These are phyloP conservation scores for Sarcophaga bullata DNA, from an alignment of 1,140 invertebrate species.

Conservation along the genomic window DNA sequence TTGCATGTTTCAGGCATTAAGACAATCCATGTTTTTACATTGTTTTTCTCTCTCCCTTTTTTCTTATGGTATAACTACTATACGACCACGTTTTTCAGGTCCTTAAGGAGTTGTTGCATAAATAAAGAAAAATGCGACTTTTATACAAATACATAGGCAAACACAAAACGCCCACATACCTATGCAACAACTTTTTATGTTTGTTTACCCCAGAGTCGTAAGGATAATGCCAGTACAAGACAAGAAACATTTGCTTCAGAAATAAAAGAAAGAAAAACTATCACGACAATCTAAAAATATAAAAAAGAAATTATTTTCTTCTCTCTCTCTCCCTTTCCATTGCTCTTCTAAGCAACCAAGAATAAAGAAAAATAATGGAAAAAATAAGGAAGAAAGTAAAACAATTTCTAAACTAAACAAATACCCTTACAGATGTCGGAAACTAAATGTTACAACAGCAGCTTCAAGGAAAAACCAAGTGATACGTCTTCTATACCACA, in stretches of 20 bases:
- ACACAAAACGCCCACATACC: too few relatives aligned
- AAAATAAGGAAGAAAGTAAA: neutral
- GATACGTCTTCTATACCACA: neutral
- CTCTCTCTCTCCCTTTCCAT: neutral
- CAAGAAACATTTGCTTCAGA: neutral
- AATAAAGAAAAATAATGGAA: neutral
- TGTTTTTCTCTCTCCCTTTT: too few relatives aligned
- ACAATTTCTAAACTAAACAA: neutral
- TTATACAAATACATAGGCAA: neutral
- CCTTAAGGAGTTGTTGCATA: slow-evolving; percentile 8
- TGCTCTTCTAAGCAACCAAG: neutral
- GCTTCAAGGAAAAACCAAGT: neutral
- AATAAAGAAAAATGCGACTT: neutral
- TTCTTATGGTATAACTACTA: neutral
- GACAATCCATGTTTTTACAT: too few relatives aligned
- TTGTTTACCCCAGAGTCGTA: neutral
- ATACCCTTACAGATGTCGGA: neutral
- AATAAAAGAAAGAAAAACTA: neutral
- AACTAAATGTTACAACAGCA: neutral
- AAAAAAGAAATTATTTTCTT: neutral
- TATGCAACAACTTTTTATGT: neutral
- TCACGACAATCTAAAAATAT: neutral
- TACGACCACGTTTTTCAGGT: neutral
- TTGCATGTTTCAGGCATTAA: too few relatives aligned
- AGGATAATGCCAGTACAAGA: neutral